A percentile compares a stretch with the other conserved stretches of the same genome.
Evolutionary conservation across 2,888 invertebrate species (phyloP).

Genomic region (Agrilus cyanescens): DNA sequence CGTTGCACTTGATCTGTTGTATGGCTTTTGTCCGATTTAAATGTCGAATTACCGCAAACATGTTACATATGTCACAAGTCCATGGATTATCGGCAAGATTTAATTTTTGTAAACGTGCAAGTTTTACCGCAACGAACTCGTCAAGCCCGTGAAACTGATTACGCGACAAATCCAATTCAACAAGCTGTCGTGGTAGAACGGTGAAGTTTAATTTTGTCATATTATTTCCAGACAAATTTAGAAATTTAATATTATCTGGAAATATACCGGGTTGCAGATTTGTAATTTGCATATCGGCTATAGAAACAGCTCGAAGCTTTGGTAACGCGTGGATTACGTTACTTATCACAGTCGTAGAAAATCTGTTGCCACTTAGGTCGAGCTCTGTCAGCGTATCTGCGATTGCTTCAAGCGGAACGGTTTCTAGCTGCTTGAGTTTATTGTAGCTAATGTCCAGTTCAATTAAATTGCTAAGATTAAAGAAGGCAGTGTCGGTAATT

Average conservation of each 20-base stretch:
- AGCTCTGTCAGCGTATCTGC: conserved; percentile 51
- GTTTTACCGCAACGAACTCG: conserved; percentile 42
- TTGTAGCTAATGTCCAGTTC: conserved; percentile 67
- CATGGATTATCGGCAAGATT: conserved; percentile 52
- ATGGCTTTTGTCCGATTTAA: conserved; percentile 22
- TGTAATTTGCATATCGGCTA: conserved; percentile 47
- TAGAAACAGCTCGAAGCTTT: conserved; percentile 43
- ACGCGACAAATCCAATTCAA: conserved; percentile 59
- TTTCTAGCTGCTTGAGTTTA: conserved; percentile 56
- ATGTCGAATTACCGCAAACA: conserved; percentile 43
- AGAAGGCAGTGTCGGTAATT: conserved; percentile 61
- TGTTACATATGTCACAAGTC: conserved; percentile 56
- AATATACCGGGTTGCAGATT: conserved; percentile 47
- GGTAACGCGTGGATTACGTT: conserved; percentile 45
- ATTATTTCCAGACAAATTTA: conserved; percentile 66
- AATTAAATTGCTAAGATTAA: conserved; percentile 54
- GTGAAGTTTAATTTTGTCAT: conserved; percentile 46
- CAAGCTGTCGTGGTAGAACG: conserved; percentile 45
- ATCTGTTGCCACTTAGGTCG: conserved; percentile 58
- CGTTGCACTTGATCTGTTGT: too few species aligned
- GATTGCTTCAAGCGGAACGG: conserved; percentile 46
- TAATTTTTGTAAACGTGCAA: conserved; percentile 45
- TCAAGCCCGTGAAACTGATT: conserved; percentile 56
- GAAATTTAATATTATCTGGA: conserved; percentile 45
- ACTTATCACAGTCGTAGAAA: conserved; percentile 44